These are phyloP conservation scores for Matsumurasca onukii DNA, from an alignment of 1,140 invertebrate genomes.

Conservation along the genomic window DNA sequence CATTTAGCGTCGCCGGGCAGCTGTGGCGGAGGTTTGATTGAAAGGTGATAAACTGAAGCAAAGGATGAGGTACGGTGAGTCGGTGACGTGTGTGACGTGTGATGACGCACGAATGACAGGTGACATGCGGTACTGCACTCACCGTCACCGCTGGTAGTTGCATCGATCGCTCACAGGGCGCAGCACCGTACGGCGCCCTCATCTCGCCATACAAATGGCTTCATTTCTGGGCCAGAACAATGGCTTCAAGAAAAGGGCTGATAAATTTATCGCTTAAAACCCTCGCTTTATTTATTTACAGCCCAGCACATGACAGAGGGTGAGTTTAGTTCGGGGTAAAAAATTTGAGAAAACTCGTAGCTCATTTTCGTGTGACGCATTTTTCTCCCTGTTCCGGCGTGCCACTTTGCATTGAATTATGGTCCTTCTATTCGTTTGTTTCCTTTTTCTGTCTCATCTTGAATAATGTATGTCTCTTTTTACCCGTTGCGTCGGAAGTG, in stretches of 20 bases:
- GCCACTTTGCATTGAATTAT: constrained; percentile 23
- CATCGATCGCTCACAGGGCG: constrained; percentile 2
- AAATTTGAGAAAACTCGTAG: constrained; percentile 17
- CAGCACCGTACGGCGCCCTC: not conserved
- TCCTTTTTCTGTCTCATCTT: constrained; percentile 25
- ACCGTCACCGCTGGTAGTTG: not conserved
- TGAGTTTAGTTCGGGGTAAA: constrained; percentile 16
- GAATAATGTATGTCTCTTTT: constrained; percentile 27
- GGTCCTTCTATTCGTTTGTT: constrained; percentile 20
- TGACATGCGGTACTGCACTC: too few relatives aligned
- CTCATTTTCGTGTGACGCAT: constrained; percentile 4
- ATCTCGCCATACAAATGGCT: constrained; percentile 20
- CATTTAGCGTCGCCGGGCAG: too few relatives aligned
- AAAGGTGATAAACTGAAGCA: too few relatives aligned
- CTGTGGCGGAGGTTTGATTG: too few relatives aligned
- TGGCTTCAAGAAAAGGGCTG: constrained; percentile 19
- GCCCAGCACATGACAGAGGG: constrained; percentile 5
- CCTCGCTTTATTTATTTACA: constrained; percentile 22
- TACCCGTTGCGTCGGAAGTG: constrained; percentile 14
- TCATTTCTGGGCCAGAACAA: constrained; percentile 22
- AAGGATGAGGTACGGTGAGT: too few relatives aligned
- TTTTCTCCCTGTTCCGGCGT: constrained; percentile 5
- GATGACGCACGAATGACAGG: too few relatives aligned
- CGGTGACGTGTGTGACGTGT: too few relatives aligned
- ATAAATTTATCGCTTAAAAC: constrained; percentile 22